Base-by-base conservation (phyloP, 2,113 vertebrate species). In the Argyrosomus japonicus region DNA sequence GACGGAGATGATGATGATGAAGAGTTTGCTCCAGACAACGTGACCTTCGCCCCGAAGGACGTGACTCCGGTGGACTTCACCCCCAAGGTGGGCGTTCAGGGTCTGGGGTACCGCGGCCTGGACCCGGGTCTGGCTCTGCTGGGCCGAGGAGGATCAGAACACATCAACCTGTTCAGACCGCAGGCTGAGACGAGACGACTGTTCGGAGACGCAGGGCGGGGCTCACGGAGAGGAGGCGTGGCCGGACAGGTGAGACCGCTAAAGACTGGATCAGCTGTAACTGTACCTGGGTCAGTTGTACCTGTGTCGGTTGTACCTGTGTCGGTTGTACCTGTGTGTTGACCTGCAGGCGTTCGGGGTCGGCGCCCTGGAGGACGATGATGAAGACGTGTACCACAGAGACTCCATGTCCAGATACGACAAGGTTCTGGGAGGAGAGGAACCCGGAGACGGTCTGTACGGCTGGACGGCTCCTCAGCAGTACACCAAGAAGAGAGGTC, bases 401-500 rank as follows among this genome's bases (percentile, higher is more conserved):
- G 98, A 99, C 92, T 92, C 95, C 1, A 92, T 99, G 77, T 97
- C 96, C 71, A 96, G 96, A 64, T 99, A 99, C 0, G 98, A 99
- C 86, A 95, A 85, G 0, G 81, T 96, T 56, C 81, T 99, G 69
- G 96, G 96, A 80, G 98, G 96, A 2, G 97, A 98, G 83, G 98
- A 99, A 83, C 96, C 97, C 6, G 98, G 97, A 53, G 98, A 99
- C 57, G 96, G 97, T 0, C 94, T 99, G 8, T 99, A 96, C 60
- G 98, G 98, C 47, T 99, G 98, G 98, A 99, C 98, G 0, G 98
- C 98, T 0, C 98, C 98, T 0, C 95, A 94, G 72, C 95, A 97
- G 48, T 97, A 97, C 89, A 95, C 80, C 61, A 92, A 68, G 43
- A 97, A 93, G 15, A 92, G 29, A 83, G 94, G 45, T 40, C 36